Percentiles rank a stretch among this genome's conserved stretches.
Evolutionary conservation across 2,113 vertebrate species (phyloP).

Genomic region (Datnioides undecimradiatus): DNA sequence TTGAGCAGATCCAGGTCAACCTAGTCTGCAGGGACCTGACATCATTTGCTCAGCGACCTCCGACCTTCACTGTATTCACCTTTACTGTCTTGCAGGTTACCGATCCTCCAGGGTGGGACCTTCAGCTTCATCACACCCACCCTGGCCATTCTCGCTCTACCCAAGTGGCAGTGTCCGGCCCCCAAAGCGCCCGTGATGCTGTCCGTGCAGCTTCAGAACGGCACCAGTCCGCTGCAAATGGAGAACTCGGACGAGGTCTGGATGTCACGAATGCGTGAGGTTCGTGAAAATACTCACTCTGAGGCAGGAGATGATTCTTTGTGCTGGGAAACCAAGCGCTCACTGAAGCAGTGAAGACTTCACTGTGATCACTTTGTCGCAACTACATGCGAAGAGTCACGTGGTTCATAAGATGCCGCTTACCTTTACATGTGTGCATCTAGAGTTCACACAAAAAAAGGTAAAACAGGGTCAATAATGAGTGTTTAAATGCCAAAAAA

Average conservation of each 20-base stretch:
- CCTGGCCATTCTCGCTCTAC: constrained; percentile 85
- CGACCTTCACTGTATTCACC: constrained; percentile 15
- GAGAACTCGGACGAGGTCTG: constrained; percentile 79
- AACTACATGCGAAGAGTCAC: neutral
- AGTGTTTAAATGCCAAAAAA: neutral
- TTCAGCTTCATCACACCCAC: constrained; percentile 86
- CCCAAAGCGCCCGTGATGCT: neutral
- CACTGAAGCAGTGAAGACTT: neutral
- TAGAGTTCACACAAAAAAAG: neutral
- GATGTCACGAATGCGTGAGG: constrained; percentile 85
- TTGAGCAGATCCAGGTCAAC: neutral
- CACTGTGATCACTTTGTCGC: neutral
- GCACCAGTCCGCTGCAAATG: constrained; percentile 29
- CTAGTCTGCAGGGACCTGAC: neutral
- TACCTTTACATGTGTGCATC: neutral
- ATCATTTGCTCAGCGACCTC: neutral
- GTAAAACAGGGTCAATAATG: no score
- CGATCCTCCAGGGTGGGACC: constrained; percentile 87
- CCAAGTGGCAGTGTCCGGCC: constrained; percentile 84
- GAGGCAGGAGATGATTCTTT: neutral
- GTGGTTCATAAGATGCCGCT: neutral
- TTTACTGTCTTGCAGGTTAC: constrained; percentile 74
- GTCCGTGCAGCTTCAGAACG: constrained; percentile 60
- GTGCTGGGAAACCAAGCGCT: neutral
- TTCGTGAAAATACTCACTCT: constrained; percentile 41